Evolutionary conservation across 2,113 vertebrate species (phyloP).

Genomic region (Echinops telfairi): DNA sequence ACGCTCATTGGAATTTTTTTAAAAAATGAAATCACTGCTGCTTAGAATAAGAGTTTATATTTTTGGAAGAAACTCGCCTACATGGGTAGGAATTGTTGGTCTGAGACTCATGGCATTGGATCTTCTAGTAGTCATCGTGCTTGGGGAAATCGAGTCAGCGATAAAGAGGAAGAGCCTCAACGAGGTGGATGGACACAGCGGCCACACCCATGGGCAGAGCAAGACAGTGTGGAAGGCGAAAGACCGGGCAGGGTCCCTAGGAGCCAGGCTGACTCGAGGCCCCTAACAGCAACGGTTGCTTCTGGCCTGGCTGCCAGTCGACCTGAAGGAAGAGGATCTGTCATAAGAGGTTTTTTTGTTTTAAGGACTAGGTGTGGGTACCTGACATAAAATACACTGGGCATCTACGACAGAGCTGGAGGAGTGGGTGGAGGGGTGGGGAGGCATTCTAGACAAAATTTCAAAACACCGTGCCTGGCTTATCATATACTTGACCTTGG

Average conservation of each 20-base stretch:
- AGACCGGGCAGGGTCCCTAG: no score
- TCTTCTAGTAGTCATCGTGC: background rate
- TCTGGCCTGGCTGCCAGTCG: background rate
- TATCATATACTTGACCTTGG: background rate
- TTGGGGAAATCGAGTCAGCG: no score
- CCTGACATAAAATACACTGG: background rate
- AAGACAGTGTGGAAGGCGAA: no score
- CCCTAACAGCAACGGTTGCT: no score
- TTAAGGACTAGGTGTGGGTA: background rate
- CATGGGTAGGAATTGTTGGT: background rate
- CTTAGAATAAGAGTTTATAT: background rate
- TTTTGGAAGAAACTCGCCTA: constrained; percentile 38
- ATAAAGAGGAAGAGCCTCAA: no score
- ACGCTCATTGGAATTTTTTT: background rate
- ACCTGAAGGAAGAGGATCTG: background rate
- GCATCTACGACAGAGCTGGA: no score
- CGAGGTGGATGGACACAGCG: no score
- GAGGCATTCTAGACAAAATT: background rate
- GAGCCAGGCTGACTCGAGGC: no score
- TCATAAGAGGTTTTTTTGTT: constrained; percentile 38
- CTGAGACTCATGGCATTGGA: background rate
- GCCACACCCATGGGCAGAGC: no score
- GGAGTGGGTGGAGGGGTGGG: no score
- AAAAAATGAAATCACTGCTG: background rate
- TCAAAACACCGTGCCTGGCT: background rate